Percentiles rank a stretch among this genome's conserved stretches.
phyloP scores from a whole-genome alignment of 2,888 invertebrate species.

The Anoncus sp. region DNA sequence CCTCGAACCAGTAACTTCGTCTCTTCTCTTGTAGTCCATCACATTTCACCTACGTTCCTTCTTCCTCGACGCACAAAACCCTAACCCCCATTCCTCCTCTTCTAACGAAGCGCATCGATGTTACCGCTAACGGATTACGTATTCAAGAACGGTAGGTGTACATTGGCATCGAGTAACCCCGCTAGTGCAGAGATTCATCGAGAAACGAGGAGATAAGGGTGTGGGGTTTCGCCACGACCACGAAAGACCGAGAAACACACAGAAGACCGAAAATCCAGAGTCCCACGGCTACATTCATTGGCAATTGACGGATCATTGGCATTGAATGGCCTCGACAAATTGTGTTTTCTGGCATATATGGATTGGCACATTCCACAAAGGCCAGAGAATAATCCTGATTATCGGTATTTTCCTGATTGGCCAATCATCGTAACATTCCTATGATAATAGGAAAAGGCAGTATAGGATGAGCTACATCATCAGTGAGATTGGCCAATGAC shows the following conservation, averaged over 20 bases:
- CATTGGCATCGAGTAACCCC: constrained; percentile 63
- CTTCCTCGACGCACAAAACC: too few species aligned
- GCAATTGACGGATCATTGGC: constrained; percentile 26
- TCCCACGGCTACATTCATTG: constrained; percentile 1
- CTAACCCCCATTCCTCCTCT: too few species aligned
- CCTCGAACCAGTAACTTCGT: too few species aligned
- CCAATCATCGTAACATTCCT: neutral
- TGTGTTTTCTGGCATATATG: constrained; percentile 21
- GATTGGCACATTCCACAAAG: neutral
- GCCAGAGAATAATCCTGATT: neutral
- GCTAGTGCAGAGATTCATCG: too few species aligned
- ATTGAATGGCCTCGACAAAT: neutral
- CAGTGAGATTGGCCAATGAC: constrained; percentile 30
- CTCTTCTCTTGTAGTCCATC: too few species aligned
- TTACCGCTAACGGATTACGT: constrained; percentile 72
- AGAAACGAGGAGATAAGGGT: constrained; percentile 47
- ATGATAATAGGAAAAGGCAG: neutral
- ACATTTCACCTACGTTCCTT: neutral
- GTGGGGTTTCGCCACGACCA: constrained; percentile 38
- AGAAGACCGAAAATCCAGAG: neutral
- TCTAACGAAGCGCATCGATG: constrained; percentile 75
- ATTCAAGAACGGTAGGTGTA: constrained; percentile 73
- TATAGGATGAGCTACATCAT: too few species aligned
- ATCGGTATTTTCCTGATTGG: neutral
- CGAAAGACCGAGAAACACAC: constrained; percentile 33